These are phyloP conservation scores for Euphydryas editha DNA, from an alignment of 2,888 invertebrate species.

Conservation along the genomic window DNA sequence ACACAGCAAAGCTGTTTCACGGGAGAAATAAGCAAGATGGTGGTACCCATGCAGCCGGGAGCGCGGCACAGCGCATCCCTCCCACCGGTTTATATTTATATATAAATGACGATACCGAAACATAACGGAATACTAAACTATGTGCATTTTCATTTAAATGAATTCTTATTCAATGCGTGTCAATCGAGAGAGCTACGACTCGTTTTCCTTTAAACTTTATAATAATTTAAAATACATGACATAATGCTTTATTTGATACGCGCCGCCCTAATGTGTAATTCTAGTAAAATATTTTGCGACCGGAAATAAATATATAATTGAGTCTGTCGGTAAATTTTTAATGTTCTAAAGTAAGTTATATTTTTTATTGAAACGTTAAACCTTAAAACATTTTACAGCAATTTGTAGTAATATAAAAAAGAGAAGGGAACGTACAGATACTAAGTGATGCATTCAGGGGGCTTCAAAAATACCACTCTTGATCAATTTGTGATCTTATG, in stretches of 20 bases:
- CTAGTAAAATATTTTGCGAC: constrained; percentile 31
- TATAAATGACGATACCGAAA: constrained; percentile 31
- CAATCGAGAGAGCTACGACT: constrained; percentile 39
- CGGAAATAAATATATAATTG: constrained; percentile 32
- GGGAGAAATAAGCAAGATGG: too few relatives aligned
- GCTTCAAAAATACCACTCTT: too few relatives aligned
- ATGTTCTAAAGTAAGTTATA: background rate
- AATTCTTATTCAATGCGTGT: constrained; percentile 42
- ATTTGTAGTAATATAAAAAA: too few relatives aligned
- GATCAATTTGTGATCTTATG: too few relatives aligned
- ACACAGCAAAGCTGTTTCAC: too few relatives aligned
- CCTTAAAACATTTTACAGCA: too few relatives aligned
- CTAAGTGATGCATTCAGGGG: too few relatives aligned
- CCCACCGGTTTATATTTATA: constrained; percentile 21
- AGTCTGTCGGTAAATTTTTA: constrained; percentile 9
- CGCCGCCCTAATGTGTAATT: constrained; percentile 34
- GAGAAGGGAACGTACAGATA: too few relatives aligned
- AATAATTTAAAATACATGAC: constrained; percentile 39
- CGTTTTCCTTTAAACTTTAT: constrained; percentile 39
- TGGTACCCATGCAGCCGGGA: too few relatives aligned
- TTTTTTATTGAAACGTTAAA: background rate
- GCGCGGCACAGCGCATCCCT: too few relatives aligned
- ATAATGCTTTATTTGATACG: constrained; percentile 37
- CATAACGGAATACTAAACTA: constrained; percentile 34
- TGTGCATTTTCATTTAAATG: constrained; percentile 41